Conservation (phyloP, 2,797 vertebrate genomes). For the Pteronotus mesoamericanus region DNA sequence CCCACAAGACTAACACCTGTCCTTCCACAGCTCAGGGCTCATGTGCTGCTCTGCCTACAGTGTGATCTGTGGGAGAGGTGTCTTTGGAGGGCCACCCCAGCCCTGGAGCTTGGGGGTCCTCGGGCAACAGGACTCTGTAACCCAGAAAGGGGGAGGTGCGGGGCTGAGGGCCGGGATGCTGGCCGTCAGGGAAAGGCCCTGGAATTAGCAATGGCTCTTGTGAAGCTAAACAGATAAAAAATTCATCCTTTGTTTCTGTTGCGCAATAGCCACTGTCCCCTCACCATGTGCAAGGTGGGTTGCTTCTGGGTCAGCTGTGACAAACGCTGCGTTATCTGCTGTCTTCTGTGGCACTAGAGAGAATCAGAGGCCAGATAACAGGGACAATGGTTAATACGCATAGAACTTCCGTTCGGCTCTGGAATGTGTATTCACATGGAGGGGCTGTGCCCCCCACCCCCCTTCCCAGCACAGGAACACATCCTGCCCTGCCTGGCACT, state of each 20-base stretch:
- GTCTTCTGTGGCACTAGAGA: neutral
- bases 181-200: neutral
- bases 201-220: neutral
- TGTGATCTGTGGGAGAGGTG: neutral
- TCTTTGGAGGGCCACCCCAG: neutral
- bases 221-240: neutral
- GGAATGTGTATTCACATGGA: neutral
- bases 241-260: neutral
- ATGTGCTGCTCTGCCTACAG: rapidly evolving
- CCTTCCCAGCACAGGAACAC: neutral
- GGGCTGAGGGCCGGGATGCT: neutral
- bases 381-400: neutral
- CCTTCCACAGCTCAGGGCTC: neutral
- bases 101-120: neutral
- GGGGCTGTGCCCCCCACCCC: neutral
- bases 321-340: neutral
- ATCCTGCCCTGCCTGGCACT: neutral
- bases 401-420: neutral
- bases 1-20: neutral
- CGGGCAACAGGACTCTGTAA: neutral
- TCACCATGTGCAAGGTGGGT: neutral
- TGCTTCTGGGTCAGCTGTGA: neutral
- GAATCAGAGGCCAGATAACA: neutral
- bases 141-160: neutral
- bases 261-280: neutral